Evolutionary conservation across 92 coral and sea anemone species (phyloP).

Genomic region (Zoanthus sociatus): DNA sequence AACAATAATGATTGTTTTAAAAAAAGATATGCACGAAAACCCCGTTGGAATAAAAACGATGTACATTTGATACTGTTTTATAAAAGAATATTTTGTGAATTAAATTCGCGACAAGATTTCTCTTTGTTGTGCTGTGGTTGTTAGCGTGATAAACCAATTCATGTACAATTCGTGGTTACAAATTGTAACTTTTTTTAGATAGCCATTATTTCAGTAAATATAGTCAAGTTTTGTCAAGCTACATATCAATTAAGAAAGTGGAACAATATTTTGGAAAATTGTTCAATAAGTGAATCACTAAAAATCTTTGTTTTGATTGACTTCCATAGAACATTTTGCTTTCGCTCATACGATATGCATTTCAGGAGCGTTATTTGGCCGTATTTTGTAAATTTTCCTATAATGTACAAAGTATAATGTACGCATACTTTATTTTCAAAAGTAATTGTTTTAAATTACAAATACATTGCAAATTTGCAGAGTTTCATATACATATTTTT

Average conservation of each 20-base stretch:
- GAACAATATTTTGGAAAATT: not conserved
- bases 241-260: not conserved
- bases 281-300: not conserved
- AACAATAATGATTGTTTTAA: not conserved
- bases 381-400: not conserved
- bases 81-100: constrained; percentile 2
- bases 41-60: not conserved
- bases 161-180: not conserved
- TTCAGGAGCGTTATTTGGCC: not conserved
- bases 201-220: not conserved
- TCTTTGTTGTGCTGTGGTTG: constrained; percentile 5
- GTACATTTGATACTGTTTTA: constrained; percentile 7
- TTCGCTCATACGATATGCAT: not conserved
- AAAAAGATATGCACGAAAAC: not conserved
- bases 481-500: not conserved
- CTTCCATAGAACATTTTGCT: constrained; percentile 1
- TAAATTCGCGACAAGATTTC: constrained; percentile 25
- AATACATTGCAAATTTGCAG: not conserved
- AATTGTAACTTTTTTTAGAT: constrained; percentile 20
- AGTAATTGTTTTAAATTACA: not conserved
- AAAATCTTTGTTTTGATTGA: constrained; percentile 15
- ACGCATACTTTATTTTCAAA: not conserved
- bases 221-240: not conserved
- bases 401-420: not conserved
- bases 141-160: not conserved